phyloP scores from a whole-genome alignment of 92 coral and sea anemone species.

The Parazoanthus darwini region DNA sequence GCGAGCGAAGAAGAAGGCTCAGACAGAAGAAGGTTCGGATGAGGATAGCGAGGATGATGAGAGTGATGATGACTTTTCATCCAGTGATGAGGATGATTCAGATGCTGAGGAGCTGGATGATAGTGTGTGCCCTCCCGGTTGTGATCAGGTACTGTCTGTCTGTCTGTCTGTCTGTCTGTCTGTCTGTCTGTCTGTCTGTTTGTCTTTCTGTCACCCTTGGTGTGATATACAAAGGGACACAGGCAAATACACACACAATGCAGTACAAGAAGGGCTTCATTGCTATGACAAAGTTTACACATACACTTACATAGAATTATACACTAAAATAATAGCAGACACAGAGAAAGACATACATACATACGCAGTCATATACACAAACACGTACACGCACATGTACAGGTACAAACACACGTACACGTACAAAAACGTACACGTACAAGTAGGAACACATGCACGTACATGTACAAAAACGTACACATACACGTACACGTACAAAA shows the following conservation, averaged over 20 bases:
- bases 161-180: background rate
- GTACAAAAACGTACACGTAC: background rate
- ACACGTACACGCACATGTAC: background rate
- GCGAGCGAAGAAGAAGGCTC: slow-evolving; percentile 94
- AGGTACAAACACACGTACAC: background rate
- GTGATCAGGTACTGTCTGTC: slow-evolving; percentile 77
- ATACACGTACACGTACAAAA: background rate
- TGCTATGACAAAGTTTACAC: too few relatives aligned
- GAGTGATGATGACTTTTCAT: slow-evolving; percentile 95
- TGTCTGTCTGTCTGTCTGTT: background rate
- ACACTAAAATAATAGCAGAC: too few relatives aligned
- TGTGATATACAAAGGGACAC: background rate
- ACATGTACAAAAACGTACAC: background rate
- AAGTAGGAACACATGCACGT: background rate
- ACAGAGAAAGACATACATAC: background rate
- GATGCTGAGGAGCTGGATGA: slow-evolving; percentile 96
- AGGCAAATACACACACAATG: background rate
- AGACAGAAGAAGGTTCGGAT: slow-evolving; percentile 90
- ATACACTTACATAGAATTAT: too few relatives aligned
- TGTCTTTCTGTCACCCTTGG: background rate
- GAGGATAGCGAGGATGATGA: slow-evolving; percentile 98
- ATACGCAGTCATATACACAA: background rate
- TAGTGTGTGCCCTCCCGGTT: slow-evolving; percentile 97
- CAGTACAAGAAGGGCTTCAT: too few relatives aligned
- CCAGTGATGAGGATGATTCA: slow-evolving; percentile 96